A percentile compares a stretch with the other conserved stretches of the same genome.
Evolutionary conservation across 2,888 invertebrate genomes (phyloP).

Genomic region (Papilio gigon): DNA sequence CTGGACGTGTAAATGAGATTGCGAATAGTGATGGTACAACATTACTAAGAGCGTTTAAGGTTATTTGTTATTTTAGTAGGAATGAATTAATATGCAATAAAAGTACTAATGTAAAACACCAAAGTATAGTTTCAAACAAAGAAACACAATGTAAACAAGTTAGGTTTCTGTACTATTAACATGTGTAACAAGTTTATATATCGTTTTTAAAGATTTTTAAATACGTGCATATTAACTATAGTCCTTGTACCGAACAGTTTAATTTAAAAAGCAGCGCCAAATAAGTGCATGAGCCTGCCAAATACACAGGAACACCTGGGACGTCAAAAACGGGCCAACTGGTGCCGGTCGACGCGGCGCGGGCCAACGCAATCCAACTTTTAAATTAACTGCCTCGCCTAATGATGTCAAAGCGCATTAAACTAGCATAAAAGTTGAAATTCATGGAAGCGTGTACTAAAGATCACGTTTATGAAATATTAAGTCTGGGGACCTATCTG

Average conservation of each 20-base stretch:
- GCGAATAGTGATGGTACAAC: slow-evolving; percentile 45
- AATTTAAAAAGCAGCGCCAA: slow-evolving; percentile 55
- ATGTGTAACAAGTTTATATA: background rate
- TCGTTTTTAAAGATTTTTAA: background rate
- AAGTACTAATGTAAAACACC: no score
- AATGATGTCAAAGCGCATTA: slow-evolving; percentile 41
- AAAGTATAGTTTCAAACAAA: no score
- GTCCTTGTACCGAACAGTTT: slow-evolving; percentile 53
- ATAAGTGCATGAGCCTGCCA: slow-evolving; percentile 58
- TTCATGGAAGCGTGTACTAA: slow-evolving; percentile 67
- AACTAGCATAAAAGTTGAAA: slow-evolving; percentile 52
- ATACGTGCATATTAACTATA: background rate
- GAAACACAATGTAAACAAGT: no score
- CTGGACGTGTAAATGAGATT: slow-evolving; percentile 75
- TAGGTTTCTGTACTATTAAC: no score
- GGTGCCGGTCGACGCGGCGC: slow-evolving; percentile 46
- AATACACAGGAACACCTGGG: slow-evolving; percentile 61
- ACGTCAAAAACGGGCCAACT: slow-evolving; percentile 50
- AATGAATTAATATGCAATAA: slow-evolving; percentile 46
- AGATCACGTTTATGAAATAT: slow-evolving; percentile 81
- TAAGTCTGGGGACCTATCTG: slow-evolving; percentile 70
- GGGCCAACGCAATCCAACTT: slow-evolving; percentile 57
- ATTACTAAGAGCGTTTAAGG: slow-evolving; percentile 45
- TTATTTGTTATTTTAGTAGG: slow-evolving; percentile 46
- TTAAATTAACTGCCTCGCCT: slow-evolving; percentile 57